Evolutionary conservation across 2,888 invertebrate species (phyloP).

Genomic region (Synanthedon tipuliformis): DNA sequence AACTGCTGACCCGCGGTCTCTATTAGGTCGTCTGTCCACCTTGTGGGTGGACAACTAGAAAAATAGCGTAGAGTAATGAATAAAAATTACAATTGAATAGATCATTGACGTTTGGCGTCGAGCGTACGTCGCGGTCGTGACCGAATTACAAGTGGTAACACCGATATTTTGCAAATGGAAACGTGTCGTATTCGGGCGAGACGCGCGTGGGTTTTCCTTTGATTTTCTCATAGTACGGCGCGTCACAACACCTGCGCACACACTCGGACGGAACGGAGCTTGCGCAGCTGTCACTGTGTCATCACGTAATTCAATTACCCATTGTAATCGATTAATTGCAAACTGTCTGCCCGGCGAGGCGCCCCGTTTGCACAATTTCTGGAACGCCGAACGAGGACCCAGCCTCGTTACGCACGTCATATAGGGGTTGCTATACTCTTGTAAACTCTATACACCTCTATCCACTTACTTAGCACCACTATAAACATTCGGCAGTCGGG

Average conservation of each 20-base stretch:
- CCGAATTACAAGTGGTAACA: conserved; percentile 36
- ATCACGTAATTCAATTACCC: conserved; percentile 40
- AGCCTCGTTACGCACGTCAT: neutral
- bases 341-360: conserved; percentile 38
- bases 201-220: conserved; percentile 47
- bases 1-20: no score
- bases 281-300: conserved; percentile 60
- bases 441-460: no score
- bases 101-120: no score
- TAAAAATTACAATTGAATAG: no score
- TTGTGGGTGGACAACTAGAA: no score
- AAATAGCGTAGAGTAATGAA: no score
- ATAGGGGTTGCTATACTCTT: neutral
- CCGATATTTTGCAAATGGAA: conserved; percentile 43
- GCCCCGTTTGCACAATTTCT: conserved; percentile 31
- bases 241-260: conserved; percentile 53
- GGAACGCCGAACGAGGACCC: conserved; percentile 26
- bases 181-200: conserved; percentile 26
- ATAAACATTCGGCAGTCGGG: no score
- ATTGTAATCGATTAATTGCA: conserved; percentile 59
- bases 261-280: conserved; percentile 28
- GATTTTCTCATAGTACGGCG: conserved; percentile 45
- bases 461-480: no score
- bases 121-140: neutral
- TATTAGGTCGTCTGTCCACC: no score